Evolutionary conservation across 2,113 vertebrate species (phyloP).

Genomic region (Pagrus major): DNA sequence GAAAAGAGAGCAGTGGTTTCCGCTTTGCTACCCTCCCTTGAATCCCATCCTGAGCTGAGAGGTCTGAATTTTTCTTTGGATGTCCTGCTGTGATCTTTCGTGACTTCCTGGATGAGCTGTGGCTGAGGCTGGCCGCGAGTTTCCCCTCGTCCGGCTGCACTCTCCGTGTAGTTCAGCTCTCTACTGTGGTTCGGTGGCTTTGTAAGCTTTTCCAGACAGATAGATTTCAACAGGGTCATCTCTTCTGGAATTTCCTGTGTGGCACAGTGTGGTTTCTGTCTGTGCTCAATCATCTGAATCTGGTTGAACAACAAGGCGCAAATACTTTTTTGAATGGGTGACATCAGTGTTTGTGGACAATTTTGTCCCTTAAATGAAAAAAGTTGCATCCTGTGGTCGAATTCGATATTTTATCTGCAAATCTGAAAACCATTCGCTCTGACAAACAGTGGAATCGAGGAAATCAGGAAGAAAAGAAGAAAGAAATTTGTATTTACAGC

Average conservation of each 20-base stretch:
- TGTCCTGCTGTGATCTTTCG: not conserved
- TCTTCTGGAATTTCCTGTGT: conserved; percentile 10
- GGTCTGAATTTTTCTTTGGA: not conserved
- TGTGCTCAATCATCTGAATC: conserved; percentile 1
- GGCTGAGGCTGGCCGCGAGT: not conserved
- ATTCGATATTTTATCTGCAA: not conserved
- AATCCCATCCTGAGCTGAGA: conserved; percentile 16
- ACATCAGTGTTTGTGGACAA: not conserved
- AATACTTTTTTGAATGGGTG: not conserved
- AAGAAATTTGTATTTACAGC: not conserved
- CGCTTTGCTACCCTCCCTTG: not conserved
- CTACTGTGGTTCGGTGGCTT: conserved; percentile 14
- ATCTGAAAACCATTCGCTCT: not conserved
- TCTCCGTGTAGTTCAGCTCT: not conserved
- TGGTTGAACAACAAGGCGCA: not conserved
- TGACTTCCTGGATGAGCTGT: conserved; percentile 15
- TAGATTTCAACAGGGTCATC: not conserved
- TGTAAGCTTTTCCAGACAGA: not conserved
- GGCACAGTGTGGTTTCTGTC: not conserved
- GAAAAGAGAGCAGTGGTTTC: not conserved
- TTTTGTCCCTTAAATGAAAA: not conserved
- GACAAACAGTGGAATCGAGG: not conserved
- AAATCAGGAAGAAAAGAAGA: not conserved
- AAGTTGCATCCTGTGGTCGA: not conserved
- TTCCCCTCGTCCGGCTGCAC: not conserved